phyloP scores from a whole-genome alignment of 1,140 invertebrate species.

The Dendrolimus punctatus region DNA sequence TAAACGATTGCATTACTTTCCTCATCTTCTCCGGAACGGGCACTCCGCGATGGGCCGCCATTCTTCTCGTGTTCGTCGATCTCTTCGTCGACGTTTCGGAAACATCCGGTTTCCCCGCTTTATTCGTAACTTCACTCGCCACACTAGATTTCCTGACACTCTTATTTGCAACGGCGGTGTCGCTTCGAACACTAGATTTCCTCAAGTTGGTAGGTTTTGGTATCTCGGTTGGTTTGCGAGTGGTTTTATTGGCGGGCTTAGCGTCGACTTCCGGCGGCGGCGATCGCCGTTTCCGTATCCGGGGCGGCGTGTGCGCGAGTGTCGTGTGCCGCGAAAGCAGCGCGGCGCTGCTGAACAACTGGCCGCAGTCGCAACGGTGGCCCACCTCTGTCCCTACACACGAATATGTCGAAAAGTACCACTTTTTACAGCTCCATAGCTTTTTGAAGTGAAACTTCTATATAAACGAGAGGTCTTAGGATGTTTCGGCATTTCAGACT shows the following conservation, averaged over 20 bases:
- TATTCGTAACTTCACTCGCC: conserved; percentile 11
- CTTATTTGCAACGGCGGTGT: conserved; percentile 9
- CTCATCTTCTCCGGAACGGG: conserved; percentile 45
- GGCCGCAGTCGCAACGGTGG: conserved; percentile 62
- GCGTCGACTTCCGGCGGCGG: conserved; percentile 20
- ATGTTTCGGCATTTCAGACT: no score
- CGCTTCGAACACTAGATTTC: conserved; percentile 17
- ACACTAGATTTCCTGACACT: conserved; percentile 18
- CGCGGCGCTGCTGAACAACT: conserved; percentile 57
- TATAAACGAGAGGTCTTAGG: no score
- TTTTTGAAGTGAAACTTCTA: no score
- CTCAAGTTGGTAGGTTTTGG: conserved; percentile 8
- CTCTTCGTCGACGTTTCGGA: conserved; percentile 13
- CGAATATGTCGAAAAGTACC: not conserved
- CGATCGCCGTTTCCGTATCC: conserved; percentile 38
- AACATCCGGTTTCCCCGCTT: conserved; percentile 11
- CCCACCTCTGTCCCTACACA: conserved; percentile 38
- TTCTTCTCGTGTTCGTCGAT: conserved; percentile 23
- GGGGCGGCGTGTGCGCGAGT: conserved; percentile 62
- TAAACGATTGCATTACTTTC: conserved; percentile 36
- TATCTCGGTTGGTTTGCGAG: conserved; percentile 9
- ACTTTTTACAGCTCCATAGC: no score
- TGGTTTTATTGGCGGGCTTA: conserved; percentile 9
- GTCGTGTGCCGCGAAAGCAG: conserved; percentile 54
- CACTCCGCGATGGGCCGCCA: conserved; percentile 27